Conservation (phyloP, 2,797 vertebrate genomes). For the Peromyscus aztecus region DNA sequence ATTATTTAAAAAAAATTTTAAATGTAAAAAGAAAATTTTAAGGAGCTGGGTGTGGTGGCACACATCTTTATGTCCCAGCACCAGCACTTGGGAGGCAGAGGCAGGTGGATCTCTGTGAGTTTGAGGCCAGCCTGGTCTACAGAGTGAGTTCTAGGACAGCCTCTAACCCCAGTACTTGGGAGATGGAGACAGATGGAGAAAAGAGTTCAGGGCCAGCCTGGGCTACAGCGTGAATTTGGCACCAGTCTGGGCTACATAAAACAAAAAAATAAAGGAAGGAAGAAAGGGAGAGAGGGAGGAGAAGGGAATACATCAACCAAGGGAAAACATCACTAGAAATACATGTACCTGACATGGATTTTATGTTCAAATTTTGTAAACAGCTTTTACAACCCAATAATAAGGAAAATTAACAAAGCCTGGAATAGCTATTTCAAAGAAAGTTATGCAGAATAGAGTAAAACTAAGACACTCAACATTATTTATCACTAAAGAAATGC, state of each 20-base stretch:
- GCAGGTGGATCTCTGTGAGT: background rate
- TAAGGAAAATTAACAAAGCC: background rate
- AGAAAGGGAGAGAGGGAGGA: background rate
- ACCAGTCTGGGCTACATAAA: background rate
- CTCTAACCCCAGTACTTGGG: background rate
- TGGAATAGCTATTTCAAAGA: background rate
- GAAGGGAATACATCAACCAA: background rate
- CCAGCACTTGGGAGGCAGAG: background rate
- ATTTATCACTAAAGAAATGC: background rate
- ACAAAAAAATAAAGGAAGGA: background rate
- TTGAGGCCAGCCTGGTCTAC: background rate
- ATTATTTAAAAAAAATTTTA: background rate
- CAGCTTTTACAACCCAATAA: background rate
- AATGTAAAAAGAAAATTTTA: background rate
- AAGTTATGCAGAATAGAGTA: slow-evolving; percentile 5
- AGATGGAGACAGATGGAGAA: background rate
- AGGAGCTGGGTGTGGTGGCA: background rate
- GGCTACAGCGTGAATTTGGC: background rate
- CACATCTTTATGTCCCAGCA: background rate
- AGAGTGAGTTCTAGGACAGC: background rate
- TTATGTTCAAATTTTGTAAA: slow-evolving; percentile 16
- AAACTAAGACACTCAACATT: background rate
- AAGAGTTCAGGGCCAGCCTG: background rate
- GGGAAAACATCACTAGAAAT: slow-evolving; percentile 24
- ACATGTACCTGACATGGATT: background rate